Base-by-base conservation (phyloP, 2,113 vertebrate species). In the Ramphastos sulfuratus region DNA sequence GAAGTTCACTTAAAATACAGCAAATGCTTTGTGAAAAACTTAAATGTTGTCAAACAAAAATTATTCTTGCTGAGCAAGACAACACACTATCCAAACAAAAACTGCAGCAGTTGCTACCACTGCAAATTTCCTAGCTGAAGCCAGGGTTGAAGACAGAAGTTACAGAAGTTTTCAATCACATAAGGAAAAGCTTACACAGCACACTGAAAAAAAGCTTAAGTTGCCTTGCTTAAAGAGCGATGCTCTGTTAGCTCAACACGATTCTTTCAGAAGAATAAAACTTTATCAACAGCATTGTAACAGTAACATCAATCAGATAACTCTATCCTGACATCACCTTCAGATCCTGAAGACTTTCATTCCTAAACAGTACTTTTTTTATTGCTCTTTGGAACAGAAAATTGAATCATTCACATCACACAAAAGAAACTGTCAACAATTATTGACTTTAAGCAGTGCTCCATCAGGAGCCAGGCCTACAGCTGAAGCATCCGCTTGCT, bases 261-360 rank as follows among this genome's bases (percentile, higher is more conserved):
- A 39, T 18, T 58, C 42, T 19, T 66, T 59, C 35, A 58, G 12
- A 25, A 65, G 7, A 60, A 61, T 19, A 59, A 30, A 65, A 13
- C 6, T 42, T 6, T 18, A 66, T 2, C 6, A 44, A 39, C 9
- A 73, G 18, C 0, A 0, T 12, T 58, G 28, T 5, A 9, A 10
- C 37, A 35, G 4, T 7, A 27, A 50, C 24, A 55, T 3, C 4
- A 15, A 13, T 7, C 16, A n/a, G 10, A 70, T 16, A 61, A 39
- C 20, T 44, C 48, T 13, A 35, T 6, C 24, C 30, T 2, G 4
- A 55, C 25, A 58, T 1, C 31, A 27, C 7, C 16, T 18, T 31
- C 28, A 52, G 5, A 7, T 16, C 8, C 15, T 6, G 8, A 35
- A 21, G 9, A 52, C 12, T 65, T 31, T 17, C 2, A 0, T 27